Evolutionary conservation across 2,113 vertebrate genomes (phyloP), one percentile per base, ranked within the genome.

Genomic region (Recurvirostra avosetta): DNA sequence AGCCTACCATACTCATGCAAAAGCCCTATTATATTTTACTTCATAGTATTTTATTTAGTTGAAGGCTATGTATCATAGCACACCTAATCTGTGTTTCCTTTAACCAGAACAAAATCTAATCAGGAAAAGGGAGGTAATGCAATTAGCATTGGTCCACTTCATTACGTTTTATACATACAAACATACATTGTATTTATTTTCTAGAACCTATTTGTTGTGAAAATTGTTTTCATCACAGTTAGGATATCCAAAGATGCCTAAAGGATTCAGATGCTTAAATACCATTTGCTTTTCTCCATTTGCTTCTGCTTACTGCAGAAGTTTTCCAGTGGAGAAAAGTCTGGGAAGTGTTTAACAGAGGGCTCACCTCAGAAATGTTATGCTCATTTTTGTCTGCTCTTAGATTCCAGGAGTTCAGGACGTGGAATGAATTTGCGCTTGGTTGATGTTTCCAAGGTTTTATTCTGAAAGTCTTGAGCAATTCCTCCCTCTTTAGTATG

Each of bases 291-390:
- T 96, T 96, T 95, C 65, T 92, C 68, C 55, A 38, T 92, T 95
- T 92, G 67, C 53, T 84, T 94, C 75, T 97, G 63, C 59, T 86
- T 81, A 55, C 38, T 94, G 72, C 36, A 86, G 67, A 65, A 92
- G 36, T 91, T 94, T 85, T 84, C 36, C 88, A 43, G 25, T 71
- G 70, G 21, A 90, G 72, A 89, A 78, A 93, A 68, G 67, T 89
- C 90, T 96, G 50, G 36, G 70, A 94, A 92, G 73, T 47, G 27
- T 94, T 97, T 96, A 88, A 75, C 67, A 81, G 81, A 59, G 58
- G 40, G 88, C 62, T 71, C 76, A 89, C 90, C 75, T 87, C 84
- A 96, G 81, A 92, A 94, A 92, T 85, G 29, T 62, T 93, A 70
- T 32, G 66, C 47, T 95, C 40, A 77, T 72, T 94, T 75, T 80